Evolutionary conservation across 2,888 invertebrate species (phyloP).

Genomic region (Zaprionus bogoriensis): DNA sequence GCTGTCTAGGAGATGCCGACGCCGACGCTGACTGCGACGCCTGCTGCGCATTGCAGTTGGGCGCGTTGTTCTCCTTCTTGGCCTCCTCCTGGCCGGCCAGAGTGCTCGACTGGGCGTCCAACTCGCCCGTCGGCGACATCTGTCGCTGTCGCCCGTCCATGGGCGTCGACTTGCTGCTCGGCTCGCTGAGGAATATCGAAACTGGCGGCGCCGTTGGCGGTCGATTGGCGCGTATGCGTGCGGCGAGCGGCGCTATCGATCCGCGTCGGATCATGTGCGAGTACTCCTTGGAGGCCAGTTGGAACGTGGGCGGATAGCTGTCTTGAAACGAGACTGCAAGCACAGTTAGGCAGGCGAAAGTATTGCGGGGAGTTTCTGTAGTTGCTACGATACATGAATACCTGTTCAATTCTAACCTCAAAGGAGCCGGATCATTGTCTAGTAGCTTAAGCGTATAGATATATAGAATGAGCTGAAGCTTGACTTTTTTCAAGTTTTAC

Average conservation of each 20-base stretch:
- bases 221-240: conserved; percentile 80
- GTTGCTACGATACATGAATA: too few relatives aligned
- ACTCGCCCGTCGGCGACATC: neutral
- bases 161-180: conserved; percentile 29
- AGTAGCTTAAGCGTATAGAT: too few relatives aligned
- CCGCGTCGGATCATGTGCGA: conserved; percentile 81
- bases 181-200: conserved; percentile 76
- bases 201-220: conserved; percentile 82
- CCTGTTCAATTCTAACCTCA: too few relatives aligned
- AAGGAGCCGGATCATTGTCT: too few relatives aligned
- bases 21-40: conserved; percentile 19
- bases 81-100: conserved; percentile 37
- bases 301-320: conserved; percentile 80
- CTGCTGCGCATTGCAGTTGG: conserved; percentile 57
- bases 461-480: too few relatives aligned
- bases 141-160: conserved; percentile 32
- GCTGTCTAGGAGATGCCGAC: conserved; percentile 36
- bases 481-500: too few relatives aligned
- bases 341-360: conserved; percentile 24
- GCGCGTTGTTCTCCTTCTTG: conserved; percentile 69
- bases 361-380: too few relatives aligned
- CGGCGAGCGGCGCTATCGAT: conserved; percentile 82
- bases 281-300: conserved; percentile 80
- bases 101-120: neutral
- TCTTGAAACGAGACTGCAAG: conserved; percentile 83